These are phyloP conservation scores for Nomada ferruginata DNA, from an alignment of 2,888 invertebrate genomes.

Conservation along the genomic window DNA sequence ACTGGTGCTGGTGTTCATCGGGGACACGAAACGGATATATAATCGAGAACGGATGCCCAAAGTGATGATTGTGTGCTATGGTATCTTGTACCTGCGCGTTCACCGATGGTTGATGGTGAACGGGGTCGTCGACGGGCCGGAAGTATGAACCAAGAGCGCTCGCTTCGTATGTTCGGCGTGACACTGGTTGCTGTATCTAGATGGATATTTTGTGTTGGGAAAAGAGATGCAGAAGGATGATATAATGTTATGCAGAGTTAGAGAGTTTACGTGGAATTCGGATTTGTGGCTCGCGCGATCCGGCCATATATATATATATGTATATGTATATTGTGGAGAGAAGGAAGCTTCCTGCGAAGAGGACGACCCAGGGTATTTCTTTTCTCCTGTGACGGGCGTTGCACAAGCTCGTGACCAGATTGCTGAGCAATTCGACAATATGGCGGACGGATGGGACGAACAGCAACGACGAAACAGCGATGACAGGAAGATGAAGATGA, in stretches of 20 bases:
- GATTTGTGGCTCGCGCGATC: constrained; percentile 2
- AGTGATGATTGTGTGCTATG: neutral
- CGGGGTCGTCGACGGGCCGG: constrained; percentile 1
- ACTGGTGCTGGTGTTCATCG: constrained; percentile 22
- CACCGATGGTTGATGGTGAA: neutral
- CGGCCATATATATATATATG: constrained; percentile 8
- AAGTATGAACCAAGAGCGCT: neutral
- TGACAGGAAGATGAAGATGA: constrained; percentile 6
- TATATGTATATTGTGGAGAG: neutral
- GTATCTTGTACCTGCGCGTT: too few relatives aligned
- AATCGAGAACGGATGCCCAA: neutral
- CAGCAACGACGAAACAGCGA: neutral
- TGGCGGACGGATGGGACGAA: constrained; percentile 2
- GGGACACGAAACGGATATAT: constrained; percentile 2
- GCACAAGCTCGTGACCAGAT: constrained; percentile 37
- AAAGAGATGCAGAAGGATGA: too few relatives aligned
- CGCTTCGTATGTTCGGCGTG: constrained; percentile 1
- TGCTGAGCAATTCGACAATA: constrained; percentile 53
- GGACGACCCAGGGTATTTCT: neutral
- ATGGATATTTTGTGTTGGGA: neutral
- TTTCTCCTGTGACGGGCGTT: constrained; percentile 19
- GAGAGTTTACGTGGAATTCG: neutral
- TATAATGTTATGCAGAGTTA: neutral
- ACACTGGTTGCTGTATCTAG: neutral
- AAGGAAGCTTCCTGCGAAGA: neutral